Conservation (phyloP, 2,113 vertebrate species). For the Mohoua ochrocephala region DNA sequence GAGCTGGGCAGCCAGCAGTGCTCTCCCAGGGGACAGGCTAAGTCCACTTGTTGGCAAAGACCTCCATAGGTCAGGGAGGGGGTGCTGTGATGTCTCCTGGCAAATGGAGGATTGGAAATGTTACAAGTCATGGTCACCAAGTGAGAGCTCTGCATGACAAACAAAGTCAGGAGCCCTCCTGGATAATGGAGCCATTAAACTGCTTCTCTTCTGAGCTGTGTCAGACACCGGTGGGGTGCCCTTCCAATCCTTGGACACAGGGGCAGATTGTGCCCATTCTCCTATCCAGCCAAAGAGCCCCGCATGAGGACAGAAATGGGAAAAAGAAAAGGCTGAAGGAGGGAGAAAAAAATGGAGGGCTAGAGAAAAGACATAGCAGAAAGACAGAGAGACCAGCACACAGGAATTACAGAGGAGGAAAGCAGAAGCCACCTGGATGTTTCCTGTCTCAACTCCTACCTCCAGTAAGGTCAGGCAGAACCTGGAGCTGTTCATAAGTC, state of each 20-base stretch:
- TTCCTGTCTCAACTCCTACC: neutral
- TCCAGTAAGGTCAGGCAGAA: neutral
- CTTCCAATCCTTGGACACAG: neutral
- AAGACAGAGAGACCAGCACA: neutral
- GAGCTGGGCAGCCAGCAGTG: neutral
- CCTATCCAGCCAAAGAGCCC: neutral
- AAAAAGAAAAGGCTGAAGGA: neutral
- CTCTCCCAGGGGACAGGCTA: neutral
- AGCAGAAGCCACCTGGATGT: neutral
- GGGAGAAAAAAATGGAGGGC: neutral
- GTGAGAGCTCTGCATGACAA: neutral
- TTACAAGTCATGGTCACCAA: no score
- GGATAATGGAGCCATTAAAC: neutral
- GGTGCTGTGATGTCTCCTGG: neutral
- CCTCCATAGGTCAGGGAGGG: neutral
- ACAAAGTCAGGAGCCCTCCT: neutral
- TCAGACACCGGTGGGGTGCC: neutral
- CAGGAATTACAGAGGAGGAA: neutral
- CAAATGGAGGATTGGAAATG: neutral
- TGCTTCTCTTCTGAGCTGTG: neutral
- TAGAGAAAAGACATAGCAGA: neutral
- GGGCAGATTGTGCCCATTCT: neutral
- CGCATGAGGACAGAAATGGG: neutral
- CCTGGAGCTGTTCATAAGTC: neutral
- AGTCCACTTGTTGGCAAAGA: neutral